A percentile compares a stretch with the other conserved stretches of the same genome.
Evolutionary conservation across 2,797 vertebrate species (phyloP).

Genomic region (Betta splendens): DNA sequence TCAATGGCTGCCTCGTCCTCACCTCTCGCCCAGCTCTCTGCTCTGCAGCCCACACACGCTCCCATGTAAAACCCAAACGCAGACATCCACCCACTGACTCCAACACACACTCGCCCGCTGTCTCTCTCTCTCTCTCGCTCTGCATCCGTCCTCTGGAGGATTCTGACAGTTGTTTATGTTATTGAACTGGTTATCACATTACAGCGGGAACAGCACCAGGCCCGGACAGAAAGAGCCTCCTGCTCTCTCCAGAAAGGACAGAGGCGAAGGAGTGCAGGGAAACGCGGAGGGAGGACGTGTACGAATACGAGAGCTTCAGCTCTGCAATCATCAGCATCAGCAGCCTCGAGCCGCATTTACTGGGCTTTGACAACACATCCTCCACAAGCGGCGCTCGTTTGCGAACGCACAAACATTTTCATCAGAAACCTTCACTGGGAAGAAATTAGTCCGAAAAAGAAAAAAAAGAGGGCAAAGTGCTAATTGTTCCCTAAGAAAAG

Average conservation of each 20-base stretch:
- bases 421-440: no score
- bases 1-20: conserved; percentile 78
- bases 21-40: conserved; percentile 78
- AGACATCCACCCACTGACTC: conserved; percentile 49
- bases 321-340: conserved; percentile 20
- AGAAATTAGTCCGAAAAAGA: no score
- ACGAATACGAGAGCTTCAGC: conserved; percentile 30
- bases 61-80: conserved; percentile 53
- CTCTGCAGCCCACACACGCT: conserved; percentile 76
- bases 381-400: no score
- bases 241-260: conserved; percentile 44
- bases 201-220: conserved; percentile 70
- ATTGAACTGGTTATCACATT: conserved; percentile 78
- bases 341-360: not conserved
- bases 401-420: not conserved
- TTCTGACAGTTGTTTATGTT: conserved; percentile 79
- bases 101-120: conserved; percentile 10
- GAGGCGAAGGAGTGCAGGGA: conserved; percentile 25
- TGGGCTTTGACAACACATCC: not conserved
- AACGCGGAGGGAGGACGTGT: conserved; percentile 42
- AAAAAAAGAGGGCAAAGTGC: no score
- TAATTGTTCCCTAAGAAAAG: no score
- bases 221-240: conserved; percentile 47
- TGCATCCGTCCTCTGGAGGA: conserved; percentile 71
- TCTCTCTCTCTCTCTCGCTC: conserved; percentile 23